Conservation (phyloP, 1,140 invertebrate species). For the Pseudachorutes palmiensis region DNA sequence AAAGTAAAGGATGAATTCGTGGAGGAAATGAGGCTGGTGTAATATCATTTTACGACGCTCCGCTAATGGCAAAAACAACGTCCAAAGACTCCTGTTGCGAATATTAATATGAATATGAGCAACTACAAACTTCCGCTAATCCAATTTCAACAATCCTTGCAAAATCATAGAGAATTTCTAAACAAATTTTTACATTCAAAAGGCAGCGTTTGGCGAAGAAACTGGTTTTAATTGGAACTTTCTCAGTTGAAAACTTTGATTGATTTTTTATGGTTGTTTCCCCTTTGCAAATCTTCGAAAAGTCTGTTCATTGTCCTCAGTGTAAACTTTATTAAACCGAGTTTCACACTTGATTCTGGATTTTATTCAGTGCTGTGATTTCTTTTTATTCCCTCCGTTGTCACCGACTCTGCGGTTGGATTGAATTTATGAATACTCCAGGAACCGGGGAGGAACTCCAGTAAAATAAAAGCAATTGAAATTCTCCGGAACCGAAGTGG, state of each 20-base stretch:
- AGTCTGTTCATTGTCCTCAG: neutral
- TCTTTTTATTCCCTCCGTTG: neutral
- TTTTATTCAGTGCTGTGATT: neutral
- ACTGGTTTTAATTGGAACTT: too few species aligned
- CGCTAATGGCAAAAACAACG: neutral
- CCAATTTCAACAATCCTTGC: neutral
- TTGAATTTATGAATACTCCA: conserved; percentile 5
- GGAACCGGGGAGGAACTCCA: neutral
- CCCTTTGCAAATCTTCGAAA: too few species aligned
- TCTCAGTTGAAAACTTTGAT: too few species aligned
- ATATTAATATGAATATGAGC: conserved; percentile 7
- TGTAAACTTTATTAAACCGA: neutral
- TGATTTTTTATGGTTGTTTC: too few species aligned
- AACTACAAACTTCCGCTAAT: conserved; percentile 4
- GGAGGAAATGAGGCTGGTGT: conserved; percentile 8
- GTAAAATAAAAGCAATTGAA: neutral
- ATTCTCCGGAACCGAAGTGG: neutral
- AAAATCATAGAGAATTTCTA: neutral
- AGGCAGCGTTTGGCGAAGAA: neutral
- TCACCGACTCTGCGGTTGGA: neutral
- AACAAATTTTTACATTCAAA: neutral
- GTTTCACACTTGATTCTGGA: neutral
- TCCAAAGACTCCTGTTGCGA: conserved; percentile 3
- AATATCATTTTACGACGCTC: conserved; percentile 7
- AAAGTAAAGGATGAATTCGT: neutral